These are phyloP conservation scores for Dendrocincla tyrannina DNA, from an alignment of 2,797 vertebrate genomes.

Conservation along the genomic window DNA sequence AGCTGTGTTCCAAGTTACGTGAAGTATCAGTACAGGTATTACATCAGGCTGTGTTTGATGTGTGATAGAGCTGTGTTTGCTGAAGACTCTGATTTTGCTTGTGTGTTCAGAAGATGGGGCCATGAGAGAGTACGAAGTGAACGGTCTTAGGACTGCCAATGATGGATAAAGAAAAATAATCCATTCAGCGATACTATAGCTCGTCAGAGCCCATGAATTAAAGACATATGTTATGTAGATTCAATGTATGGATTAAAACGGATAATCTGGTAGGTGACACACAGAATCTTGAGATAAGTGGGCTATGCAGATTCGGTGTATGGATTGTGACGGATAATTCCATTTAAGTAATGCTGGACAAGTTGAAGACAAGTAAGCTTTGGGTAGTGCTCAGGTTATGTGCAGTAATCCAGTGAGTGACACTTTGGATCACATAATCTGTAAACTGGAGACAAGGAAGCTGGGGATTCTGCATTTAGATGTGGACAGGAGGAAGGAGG, in stretches of 20 bases:
- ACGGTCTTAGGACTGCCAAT: conserved; percentile 52
- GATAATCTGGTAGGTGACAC: conserved; percentile 73
- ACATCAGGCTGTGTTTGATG: neutral
- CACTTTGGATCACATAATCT: conserved; percentile 57
- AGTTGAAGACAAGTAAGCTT: conserved; percentile 65
- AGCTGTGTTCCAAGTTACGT: neutral
- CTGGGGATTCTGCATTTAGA: conserved; percentile 40
- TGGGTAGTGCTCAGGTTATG: neutral
- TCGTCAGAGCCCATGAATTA: conserved; percentile 66
- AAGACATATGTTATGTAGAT: conserved; percentile 68
- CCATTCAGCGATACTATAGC: conserved; percentile 55
- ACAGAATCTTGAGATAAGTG: conserved; percentile 73
- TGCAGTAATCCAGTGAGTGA: conserved; percentile 56
- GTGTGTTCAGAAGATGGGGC: conserved; percentile 8
- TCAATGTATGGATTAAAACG: conserved; percentile 72
- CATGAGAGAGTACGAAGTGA: neutral
- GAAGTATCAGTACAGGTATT: neutral
- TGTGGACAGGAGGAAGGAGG: conserved; percentile 8
- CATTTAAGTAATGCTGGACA: conserved; percentile 66
- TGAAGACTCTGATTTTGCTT: conserved; percentile 8
- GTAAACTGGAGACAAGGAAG: conserved; percentile 36
- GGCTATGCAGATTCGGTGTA: conserved; percentile 49
- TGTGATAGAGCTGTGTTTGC: conserved; percentile 1
- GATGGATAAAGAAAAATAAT: conserved; percentile 71
- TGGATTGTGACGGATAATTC: conserved; percentile 71